phyloP scores from a whole-genome alignment of 2,888 invertebrate genomes.

The Cartodere bifasciata region DNA sequence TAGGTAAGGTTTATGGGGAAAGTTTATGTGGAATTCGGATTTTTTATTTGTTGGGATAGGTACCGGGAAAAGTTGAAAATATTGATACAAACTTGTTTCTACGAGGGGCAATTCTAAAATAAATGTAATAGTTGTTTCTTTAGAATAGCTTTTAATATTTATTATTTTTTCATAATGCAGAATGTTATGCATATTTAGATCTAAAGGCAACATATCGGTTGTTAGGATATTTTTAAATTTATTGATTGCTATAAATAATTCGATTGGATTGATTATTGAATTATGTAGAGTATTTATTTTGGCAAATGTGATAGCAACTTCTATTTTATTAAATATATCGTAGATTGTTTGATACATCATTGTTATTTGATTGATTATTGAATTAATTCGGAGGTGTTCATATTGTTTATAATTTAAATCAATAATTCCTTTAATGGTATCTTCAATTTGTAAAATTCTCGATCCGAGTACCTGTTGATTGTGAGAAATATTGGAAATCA shows the following conservation, averaged over 20 bases:
- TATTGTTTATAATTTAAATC: not conserved
- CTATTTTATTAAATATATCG: conserved; percentile 2
- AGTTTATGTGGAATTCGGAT: not conserved
- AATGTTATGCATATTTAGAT: not conserved
- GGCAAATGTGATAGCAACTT: not conserved
- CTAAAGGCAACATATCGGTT: conserved; percentile 1
- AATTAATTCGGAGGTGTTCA: not conserved
- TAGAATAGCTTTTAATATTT: not conserved
- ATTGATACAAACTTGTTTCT: not conserved
- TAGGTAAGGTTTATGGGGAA: not conserved
- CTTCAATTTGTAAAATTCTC: conserved; percentile 1
- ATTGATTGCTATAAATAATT: not conserved
- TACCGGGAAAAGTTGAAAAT: not conserved
- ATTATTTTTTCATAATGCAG: not conserved
- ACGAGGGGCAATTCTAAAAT: not conserved
- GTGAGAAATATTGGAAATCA: not conserved
- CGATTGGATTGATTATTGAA: conserved; percentile 1
- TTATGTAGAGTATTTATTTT: conserved; percentile 3
- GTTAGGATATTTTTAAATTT: not conserved
- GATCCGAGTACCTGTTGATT: conserved; percentile 1
- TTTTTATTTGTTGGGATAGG: not conserved
- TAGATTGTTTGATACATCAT: conserved; percentile 1
- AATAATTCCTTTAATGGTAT: not conserved
- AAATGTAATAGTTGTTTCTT: not conserved
- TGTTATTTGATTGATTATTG: not conserved